A percentile compares a stretch with the other conserved stretches of the same genome.
Evolutionary conservation across 2,888 invertebrate species (phyloP).

Genomic region (Idaea dimidiata): DNA sequence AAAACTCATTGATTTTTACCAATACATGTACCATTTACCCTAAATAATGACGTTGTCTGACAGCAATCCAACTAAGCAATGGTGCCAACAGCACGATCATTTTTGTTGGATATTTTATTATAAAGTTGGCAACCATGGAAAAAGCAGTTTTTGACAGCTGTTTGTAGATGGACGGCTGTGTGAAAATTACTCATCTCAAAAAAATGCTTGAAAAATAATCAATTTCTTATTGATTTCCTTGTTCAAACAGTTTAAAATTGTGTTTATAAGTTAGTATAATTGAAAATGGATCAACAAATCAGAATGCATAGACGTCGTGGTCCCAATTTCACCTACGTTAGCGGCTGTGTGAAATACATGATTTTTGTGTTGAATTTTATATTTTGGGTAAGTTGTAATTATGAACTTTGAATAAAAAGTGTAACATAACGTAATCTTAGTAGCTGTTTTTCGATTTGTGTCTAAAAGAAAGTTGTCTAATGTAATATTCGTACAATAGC

Average conservation of each 20-base stretch:
- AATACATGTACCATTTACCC: no score
- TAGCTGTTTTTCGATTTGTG: not conserved
- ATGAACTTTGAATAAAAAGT: not conserved
- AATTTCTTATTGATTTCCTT: not conserved
- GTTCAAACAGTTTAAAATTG: not conserved
- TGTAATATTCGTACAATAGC: not conserved
- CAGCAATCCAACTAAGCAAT: no score
- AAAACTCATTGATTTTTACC: no score
- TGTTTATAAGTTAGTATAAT: not conserved
- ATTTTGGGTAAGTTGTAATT: constrained; percentile 88
- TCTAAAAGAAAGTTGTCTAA: not conserved
- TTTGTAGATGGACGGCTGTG: not conserved
- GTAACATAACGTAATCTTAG: not conserved
- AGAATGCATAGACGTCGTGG: constrained; percentile 83
- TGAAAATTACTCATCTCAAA: not conserved
- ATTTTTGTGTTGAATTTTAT: constrained; percentile 94
- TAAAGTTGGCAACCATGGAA: not conserved
- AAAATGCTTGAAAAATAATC: not conserved
- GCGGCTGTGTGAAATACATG: constrained; percentile 93
- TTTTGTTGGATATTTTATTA: no score
- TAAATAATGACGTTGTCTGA: no score
- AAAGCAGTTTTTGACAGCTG: not conserved
- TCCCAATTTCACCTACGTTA: constrained; percentile 89
- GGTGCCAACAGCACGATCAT: no score
- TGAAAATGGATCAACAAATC: constrained; percentile 29